Evolutionary conservation across 1,140 invertebrate genomes (phyloP), one percentile per base, ranked within the genome.

Genomic region (Meteorus sp.): DNA sequence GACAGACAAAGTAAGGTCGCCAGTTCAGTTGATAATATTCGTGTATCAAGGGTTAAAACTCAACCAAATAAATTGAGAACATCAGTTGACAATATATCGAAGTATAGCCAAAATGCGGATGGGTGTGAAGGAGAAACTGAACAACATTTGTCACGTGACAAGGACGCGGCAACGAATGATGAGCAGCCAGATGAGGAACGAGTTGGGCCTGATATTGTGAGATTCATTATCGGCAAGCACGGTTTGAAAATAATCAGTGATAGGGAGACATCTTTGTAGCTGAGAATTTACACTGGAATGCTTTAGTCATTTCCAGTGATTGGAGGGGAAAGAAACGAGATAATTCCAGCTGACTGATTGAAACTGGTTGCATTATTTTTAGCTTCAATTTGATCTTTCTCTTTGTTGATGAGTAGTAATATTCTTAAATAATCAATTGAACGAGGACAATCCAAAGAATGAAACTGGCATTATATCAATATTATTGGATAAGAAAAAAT

Each of bases 171-270:
- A n/a, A n/a, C n/a, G n/a, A n/a, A n/a, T n/a, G n/a, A n/a, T n/a
- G n/a, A n/a, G n/a, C n/a, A n/a, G n/a, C n/a, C n/a, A 50, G 68
- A 70, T 13, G 81, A 81, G 45, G 76, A 81, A 37, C 84, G 83
- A 58, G 85, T 86, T 61, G 86, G 85, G 23, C 25, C 56, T 60
- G 87, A 88, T 71, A 82, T 85, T 27, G 85, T 88, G 6, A 85
- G 86, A 63, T 83, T 88, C 75, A 88, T 89, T 66, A 79, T 89
- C 37, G 88, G 86, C 2, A 86, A 89, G 67, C 86, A 89, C 62
- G 87, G 87, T 11, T 88, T 89, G 62, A 86, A 88, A 69, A 86
- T 89, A 29, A 88, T 89, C 20, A 89, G 87, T 66, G 87, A 89
- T 69, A 86, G 86, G 29, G 88, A 89, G 68, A 88, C 87, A 41